Percentiles rank a stretch among this genome's conserved stretches.
These are phyloP conservation scores for Erebia epiphron DNA, from an alignment of 2,888 invertebrate genomes.

Conservation along the genomic window DNA sequence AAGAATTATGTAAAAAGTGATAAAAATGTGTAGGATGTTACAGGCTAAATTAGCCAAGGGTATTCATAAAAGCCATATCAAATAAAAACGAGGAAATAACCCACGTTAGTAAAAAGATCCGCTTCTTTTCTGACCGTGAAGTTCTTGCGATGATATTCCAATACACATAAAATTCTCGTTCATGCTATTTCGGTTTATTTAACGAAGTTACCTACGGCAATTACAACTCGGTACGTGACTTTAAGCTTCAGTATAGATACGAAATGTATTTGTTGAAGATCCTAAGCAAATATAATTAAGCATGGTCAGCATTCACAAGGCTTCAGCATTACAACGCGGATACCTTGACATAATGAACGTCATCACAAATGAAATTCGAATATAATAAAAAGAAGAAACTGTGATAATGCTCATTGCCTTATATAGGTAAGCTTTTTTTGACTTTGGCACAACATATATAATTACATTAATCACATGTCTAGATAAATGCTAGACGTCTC, in stretches of 20 bases:
- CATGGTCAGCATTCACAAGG: constrained; percentile 15
- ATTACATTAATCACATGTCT: neutral
- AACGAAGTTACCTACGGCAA: constrained; percentile 10
- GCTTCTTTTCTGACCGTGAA: constrained; percentile 8
- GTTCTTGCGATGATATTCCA: constrained; percentile 5
- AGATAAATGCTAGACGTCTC: neutral
- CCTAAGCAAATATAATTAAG: constrained; percentile 38
- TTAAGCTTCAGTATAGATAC: constrained; percentile 20
- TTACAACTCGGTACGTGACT: constrained; percentile 27
- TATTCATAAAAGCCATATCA: constrained; percentile 11
- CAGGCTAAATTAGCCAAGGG: neutral
- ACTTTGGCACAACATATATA: neutral
- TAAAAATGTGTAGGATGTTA: too few species aligned
- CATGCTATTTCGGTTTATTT: neutral
- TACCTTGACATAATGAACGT: constrained; percentile 21
- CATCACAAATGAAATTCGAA: constrained; percentile 16
- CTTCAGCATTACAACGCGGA: constrained; percentile 16
- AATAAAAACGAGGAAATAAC: constrained; percentile 1
- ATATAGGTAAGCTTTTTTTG: neutral
- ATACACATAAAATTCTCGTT: neutral
- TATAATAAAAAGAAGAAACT: constrained; percentile 3
- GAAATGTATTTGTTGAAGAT: constrained; percentile 37
- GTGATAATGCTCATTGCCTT: neutral
- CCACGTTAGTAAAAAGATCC: neutral
- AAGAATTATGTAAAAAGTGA: neutral